phyloP scores from a whole-genome alignment of 2,113 vertebrate species.

The Grammomys surdaster region DNA sequence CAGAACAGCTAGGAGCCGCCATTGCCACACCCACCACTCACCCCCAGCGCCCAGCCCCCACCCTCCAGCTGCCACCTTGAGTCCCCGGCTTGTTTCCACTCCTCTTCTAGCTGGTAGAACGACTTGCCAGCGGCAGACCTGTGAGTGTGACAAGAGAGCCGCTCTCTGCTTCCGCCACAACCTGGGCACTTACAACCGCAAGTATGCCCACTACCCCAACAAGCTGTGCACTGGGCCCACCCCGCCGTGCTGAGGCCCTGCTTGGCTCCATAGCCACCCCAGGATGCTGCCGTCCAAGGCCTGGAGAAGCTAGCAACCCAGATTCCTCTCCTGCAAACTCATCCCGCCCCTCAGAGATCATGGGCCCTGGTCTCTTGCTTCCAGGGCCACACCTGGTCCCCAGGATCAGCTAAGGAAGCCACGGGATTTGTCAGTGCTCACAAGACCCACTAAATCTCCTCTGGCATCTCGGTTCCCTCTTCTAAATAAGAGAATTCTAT shows the following conservation, averaged over 20 bases:
- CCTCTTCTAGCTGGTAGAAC: slow-evolving; percentile 74
- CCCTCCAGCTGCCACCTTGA: rapidly evolving
- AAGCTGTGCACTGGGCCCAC: slow-evolving; percentile 59
- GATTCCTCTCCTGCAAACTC: background rate
- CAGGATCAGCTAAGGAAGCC: background rate
- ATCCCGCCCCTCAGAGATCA: background rate
- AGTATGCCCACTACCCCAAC: slow-evolving; percentile 66
- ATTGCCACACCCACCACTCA: too few species aligned
- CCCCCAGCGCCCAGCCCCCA: too few species aligned
- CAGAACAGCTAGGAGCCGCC: background rate
- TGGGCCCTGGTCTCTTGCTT: background rate
- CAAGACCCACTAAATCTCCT: background rate
- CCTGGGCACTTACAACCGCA: slow-evolving; percentile 18
- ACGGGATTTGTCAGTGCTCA: background rate
- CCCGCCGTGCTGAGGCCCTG: slow-evolving; percentile 65
- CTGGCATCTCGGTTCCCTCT: background rate
- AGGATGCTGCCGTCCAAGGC: background rate
- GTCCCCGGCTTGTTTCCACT: background rate
- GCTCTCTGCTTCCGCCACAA: slow-evolving; percentile 77
- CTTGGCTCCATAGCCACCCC: rapidly evolving
- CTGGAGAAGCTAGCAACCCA: background rate
- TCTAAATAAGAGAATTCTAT: background rate
- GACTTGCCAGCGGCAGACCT: slow-evolving; percentile 56
- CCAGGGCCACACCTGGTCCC: background rate
- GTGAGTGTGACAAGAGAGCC: slow-evolving; percentile 60